Evolutionary conservation across 2,797 vertebrate species (phyloP), one percentile per base, ranked within the genome.

Genomic region (Rhincodon typus): DNA sequence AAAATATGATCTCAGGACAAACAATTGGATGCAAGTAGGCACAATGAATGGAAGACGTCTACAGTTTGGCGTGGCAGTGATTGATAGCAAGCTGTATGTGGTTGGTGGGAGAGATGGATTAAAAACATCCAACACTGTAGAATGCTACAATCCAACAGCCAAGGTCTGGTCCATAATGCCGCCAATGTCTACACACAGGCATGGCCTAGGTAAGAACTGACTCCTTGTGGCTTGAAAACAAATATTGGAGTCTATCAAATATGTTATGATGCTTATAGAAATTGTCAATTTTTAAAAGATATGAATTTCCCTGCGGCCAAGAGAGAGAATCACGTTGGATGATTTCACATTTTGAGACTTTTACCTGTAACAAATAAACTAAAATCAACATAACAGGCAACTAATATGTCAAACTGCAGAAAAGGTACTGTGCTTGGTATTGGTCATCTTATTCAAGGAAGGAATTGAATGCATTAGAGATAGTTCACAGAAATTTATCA

Each of bases 101-200:
- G 98, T 99, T 4, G 99, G 99, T 72, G 99, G 99, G 88, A 98
- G 99, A 97, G 99, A 99, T 42, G 99, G 99, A 38, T 98, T 99
- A 95, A 99, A 99, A 97, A 99, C 99, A 0, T 98, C 99, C 91
- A 99, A 99, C 96, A 99, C 98, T 57, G 99, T 99, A 62, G 99
- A 99, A 96, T 99, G 98, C 96, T 99, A 99, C 97, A 99, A 99
- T 96, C 99, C 99, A 0, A 1, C 98, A 96, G 98, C 96, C 96
- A 99, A 99, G 97, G 97, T 98, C 1, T 99, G 99, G 99, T 98
- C 98, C n/a, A 97, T 98, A 95, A 99, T 99, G 99, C 98, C 99
- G 67, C 98, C 99, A 0, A 99, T 99, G 99, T 99, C 99, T 94
- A 99, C 99, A 0, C 99, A 99, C 97, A 98, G 99, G 96, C 99